Conservation (phyloP, 2,113 vertebrate species). For the Paradisaea rubra region DNA sequence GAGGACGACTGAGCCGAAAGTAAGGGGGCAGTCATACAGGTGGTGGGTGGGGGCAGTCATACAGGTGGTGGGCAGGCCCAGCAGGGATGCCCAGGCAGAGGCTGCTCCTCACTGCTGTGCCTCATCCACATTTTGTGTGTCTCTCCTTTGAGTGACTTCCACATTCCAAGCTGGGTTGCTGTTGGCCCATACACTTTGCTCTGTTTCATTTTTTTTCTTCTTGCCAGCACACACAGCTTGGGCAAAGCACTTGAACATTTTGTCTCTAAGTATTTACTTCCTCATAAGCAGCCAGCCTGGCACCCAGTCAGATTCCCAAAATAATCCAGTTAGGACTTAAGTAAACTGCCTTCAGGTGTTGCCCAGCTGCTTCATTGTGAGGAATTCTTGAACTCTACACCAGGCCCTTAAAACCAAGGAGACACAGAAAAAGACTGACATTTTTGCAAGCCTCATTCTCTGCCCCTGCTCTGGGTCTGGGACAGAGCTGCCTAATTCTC, state of each 20-base stretch:
- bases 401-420: not conserved
- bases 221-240: not conserved
- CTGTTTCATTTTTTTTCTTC: not conserved
- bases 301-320: constrained; percentile 17
- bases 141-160: not conserved
- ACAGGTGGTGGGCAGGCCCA: not conserved
- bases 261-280: constrained; percentile 24
- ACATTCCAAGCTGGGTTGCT: not conserved
- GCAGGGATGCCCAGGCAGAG: not conserved
- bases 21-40: not conserved
- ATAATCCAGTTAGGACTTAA: not conserved
- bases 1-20: not conserved
- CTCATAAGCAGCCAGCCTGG: constrained; percentile 18
- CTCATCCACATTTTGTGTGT: not conserved
- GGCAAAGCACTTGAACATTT: constrained; percentile 30
- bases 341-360: constrained; percentile 28
- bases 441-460: not conserved
- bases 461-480: not conserved
- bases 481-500: not conserved
- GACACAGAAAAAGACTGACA: not conserved
- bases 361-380: not conserved
- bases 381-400: not conserved
- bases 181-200: not conserved
- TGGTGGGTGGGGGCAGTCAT: too few species aligned
- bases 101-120: not conserved